Evolutionary conservation across 2,797 vertebrate genomes (phyloP).

Genomic region (Parauchenoglanis punctatus): DNA sequence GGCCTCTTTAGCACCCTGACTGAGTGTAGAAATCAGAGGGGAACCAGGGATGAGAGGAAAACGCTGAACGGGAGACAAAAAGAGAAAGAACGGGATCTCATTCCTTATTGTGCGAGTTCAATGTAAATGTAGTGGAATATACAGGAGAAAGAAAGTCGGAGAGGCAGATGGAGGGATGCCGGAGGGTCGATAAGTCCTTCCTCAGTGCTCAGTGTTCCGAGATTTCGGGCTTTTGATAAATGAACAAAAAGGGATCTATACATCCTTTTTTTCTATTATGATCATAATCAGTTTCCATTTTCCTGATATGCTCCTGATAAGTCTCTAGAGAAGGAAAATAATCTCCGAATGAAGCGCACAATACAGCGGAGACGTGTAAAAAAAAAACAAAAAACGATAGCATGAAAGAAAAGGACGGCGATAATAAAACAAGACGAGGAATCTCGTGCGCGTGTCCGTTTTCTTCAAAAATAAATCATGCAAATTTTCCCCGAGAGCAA

Average conservation of each 20-base stretch:
- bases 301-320: slow-evolving; percentile 66
- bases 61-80: not conserved
- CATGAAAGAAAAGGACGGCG: slow-evolving; percentile 44
- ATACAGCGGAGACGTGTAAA: slow-evolving; percentile 32
- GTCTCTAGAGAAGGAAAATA: slow-evolving; percentile 66
- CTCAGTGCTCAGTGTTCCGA: not conserved
- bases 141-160: slow-evolving; percentile 12
- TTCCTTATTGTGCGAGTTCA: slow-evolving; percentile 20
- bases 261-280: slow-evolving; percentile 75
- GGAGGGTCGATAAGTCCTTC: slow-evolving; percentile 67
- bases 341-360: slow-evolving; percentile 46
- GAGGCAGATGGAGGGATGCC: slow-evolving; percentile 21
- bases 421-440: slow-evolving; percentile 49
- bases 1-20: slow-evolving; percentile 29
- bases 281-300: slow-evolving; percentile 76
- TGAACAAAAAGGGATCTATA: slow-evolving; percentile 71
- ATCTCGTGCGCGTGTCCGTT: slow-evolving; percentile 49
- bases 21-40: not conserved
- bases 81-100: slow-evolving; percentile 16
- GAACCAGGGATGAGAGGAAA: not conserved
- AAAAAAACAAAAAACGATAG: not conserved
- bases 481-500: slow-evolving; percentile 76
- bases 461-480: slow-evolving; percentile 70
- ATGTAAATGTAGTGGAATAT: slow-evolving; percentile 42
- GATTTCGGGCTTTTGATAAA: slow-evolving; percentile 53